Base-by-base conservation (phyloP, 2,113 vertebrate species). In the Sinocyclocheilus grahami region DNA sequence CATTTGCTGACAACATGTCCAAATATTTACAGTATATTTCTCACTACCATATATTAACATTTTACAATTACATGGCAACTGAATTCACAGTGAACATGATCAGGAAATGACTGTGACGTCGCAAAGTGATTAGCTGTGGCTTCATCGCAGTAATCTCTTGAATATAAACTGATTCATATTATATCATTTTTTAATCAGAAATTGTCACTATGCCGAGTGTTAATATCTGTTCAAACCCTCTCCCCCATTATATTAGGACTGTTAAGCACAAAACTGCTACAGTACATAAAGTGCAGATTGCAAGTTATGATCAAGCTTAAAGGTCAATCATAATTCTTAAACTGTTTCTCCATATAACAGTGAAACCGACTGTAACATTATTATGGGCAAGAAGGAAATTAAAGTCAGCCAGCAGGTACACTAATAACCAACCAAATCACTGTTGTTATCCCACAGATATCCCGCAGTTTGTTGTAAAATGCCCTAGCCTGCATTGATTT, bases 281-380 rank as follows among this genome's bases (percentile, higher is more conserved):
- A 71, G 67, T 46, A 74, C 39, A 74, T 74, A 74, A 46, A 46
- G 72, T 75, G 39, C 72, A 75, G 72, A 46, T 14, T 48, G 39
- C 72, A 48, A 75, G 72, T 24, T 24, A 75, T 48, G 20, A 24
- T 46, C 39, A 48, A 11, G 39, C 22, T n/a, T 24, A 75, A 46
- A 46, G 22, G 39, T 75, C 72, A 75, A 13, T 75, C 39, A 75
- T 5, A 75, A 46, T 7, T 2, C 46, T 48, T 48, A 48, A 12
- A 75, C 22, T 13, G 10, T 75, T 24, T 46, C 37, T 74, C 20
- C 22, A 75, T 24, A 0, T 75, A 75, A 75, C 22, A 46, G 14
- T 46, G 22, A 5, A 75, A 46, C 2, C 72, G 12, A 75, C 1
- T 46, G 20, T 24, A n/a, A 74, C 9, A 46, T 2, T 14, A 24